These are phyloP conservation scores for Anisognathus igniventris DNA, from an alignment of 2,797 vertebrate species.

Conservation along the genomic window DNA sequence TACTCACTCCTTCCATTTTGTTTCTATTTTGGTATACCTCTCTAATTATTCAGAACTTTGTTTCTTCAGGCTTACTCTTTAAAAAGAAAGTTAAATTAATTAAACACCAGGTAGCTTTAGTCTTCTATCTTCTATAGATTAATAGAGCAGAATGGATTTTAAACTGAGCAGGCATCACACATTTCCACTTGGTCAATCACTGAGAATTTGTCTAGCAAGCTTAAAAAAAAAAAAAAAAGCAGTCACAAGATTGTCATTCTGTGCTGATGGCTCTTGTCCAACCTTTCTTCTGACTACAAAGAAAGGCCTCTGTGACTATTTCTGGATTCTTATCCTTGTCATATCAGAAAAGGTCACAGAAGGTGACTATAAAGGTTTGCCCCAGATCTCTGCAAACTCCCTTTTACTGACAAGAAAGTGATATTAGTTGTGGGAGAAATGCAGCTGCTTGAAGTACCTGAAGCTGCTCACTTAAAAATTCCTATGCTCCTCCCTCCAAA, in stretches of 20 bases:
- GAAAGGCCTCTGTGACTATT: neutral
- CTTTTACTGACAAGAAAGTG: neutral
- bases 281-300: neutral
- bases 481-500: rapidly evolving
- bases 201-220: neutral
- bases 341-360: neutral
- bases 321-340: neutral
- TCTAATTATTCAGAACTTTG: slow-evolving; percentile 6
- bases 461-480: neutral
- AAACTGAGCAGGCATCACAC: neutral
- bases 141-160: slow-evolving; percentile 44
- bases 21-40: neutral
- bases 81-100: neutral
- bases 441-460: neutral
- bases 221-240: neutral
- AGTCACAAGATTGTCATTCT: neutral
- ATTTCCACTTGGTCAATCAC: neutral
- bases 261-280: neutral
- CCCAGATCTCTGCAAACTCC: neutral
- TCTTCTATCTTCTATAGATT: neutral
- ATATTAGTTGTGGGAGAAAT: neutral
- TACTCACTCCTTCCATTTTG: neutral
- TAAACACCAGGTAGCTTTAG: neutral
- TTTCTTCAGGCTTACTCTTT: neutral
- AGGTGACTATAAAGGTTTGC: neutral